phyloP scores from a whole-genome alignment of 1,140 invertebrate species.

The Drosophila fuyamai region DNA sequence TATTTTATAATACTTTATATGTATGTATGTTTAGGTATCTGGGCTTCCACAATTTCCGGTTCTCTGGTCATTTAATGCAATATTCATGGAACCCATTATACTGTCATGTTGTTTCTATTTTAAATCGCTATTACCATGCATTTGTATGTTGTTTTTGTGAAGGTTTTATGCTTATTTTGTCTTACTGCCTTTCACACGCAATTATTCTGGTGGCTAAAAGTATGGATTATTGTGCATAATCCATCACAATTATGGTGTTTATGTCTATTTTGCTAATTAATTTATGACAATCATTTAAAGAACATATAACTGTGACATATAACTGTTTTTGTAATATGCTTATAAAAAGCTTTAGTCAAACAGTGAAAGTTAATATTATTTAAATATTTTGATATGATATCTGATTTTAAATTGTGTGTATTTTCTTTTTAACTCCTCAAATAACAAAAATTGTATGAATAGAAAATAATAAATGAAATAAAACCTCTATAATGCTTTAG shows the following conservation, averaged over 20 bases:
- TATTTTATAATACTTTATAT: conserved; percentile 10
- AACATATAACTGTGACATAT: neutral
- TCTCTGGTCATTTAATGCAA: conserved; percentile 10
- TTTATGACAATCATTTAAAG: too few species aligned
- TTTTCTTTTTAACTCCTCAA: too few species aligned
- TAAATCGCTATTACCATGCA: neutral
- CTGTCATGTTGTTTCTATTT: conserved; percentile 6
- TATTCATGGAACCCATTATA: conserved; percentile 12
- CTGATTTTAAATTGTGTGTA: too few species aligned
- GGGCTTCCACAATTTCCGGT: conserved; percentile 10
- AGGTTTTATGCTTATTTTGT: neutral
- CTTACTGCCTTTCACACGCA: neutral
- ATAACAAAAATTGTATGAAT: neutral
- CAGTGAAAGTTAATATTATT: too few species aligned
- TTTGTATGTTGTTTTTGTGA: neutral
- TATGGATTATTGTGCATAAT: conserved; percentile 3
- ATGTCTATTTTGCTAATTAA: neutral
- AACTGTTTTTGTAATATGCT: neutral
- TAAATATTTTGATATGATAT: too few species aligned
- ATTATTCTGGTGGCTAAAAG: neutral
- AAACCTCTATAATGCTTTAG: too few species aligned
- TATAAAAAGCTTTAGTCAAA: neutral
- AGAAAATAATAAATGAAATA: too few species aligned
- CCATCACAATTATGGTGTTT: neutral
- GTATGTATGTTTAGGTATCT: neutral